A percentile compares a stretch with the other conserved stretches of the same genome.
Conservation (phyloP, 2,888 invertebrate species). For the Choristoneura rosaceana region DNA sequence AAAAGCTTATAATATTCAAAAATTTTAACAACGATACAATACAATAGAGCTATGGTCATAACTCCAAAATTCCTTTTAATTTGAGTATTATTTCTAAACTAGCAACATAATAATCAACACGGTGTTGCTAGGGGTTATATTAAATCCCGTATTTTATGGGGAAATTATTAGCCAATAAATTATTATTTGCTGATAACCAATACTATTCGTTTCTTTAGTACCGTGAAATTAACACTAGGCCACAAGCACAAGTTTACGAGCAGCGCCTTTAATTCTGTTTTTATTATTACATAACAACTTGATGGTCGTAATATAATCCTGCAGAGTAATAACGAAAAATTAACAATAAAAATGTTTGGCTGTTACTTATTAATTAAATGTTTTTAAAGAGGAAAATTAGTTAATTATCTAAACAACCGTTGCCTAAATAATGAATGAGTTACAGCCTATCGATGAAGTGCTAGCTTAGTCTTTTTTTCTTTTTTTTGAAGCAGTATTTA, state of each 20-base stretch:
- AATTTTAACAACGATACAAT: no score
- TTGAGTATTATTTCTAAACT: background rate
- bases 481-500: no score
- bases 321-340: background rate
- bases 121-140: background rate
- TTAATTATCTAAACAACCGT: no score
- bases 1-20: no score
- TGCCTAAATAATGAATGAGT: no score
- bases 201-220: background rate
- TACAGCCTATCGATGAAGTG: no score
- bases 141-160: slow-evolving; percentile 4
- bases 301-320: background rate
- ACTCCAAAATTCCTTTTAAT: background rate
- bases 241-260: background rate
- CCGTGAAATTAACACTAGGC: background rate
- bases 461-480: no score
- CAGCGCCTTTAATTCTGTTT: background rate
- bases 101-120: background rate
- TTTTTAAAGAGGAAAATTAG: no score
- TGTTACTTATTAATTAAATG: no score
- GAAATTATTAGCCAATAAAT: background rate
- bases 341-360: no score
- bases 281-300: background rate
- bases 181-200: slow-evolving; percentile 3
- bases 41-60: no score